Conservation (phyloP, 2,888 invertebrate species). For the Rhamnusium bicolor region DNA sequence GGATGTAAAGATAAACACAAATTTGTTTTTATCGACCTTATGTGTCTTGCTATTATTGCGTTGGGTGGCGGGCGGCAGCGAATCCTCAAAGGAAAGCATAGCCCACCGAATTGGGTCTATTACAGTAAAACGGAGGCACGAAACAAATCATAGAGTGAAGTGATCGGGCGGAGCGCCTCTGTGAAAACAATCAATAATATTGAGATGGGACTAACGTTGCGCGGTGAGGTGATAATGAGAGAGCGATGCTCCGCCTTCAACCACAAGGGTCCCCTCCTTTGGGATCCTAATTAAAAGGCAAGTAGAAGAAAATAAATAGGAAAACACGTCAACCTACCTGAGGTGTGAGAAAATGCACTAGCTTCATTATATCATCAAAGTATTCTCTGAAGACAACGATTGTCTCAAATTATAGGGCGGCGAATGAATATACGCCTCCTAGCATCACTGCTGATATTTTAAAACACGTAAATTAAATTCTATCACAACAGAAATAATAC, state of each 20-base stretch:
- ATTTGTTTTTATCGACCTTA: conserved; percentile 38
- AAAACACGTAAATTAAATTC: conserved; percentile 71
- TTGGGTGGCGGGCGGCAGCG: conserved; percentile 21
- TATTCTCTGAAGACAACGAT: conserved; percentile 71
- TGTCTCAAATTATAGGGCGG: conserved; percentile 72
- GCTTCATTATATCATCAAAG: conserved; percentile 73
- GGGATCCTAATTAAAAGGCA: conserved; percentile 63
- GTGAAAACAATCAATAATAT: conserved; percentile 74
- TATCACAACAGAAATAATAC: conserved; percentile 59
- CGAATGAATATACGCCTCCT: conserved; percentile 62
- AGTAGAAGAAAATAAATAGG: conserved; percentile 69
- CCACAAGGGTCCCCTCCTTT: conserved; percentile 36
- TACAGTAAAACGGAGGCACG: conserved; percentile 25
- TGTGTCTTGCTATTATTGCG: background rate
- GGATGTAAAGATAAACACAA: conserved; percentile 37
- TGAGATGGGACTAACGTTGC: conserved; percentile 67
- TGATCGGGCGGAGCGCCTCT: conserved; percentile 66
- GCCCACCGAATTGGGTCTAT: conserved; percentile 21
- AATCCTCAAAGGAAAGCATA: conserved; percentile 20
- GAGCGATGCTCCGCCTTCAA: conserved; percentile 48
- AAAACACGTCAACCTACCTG: conserved; percentile 68
- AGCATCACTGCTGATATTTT: conserved; percentile 63
- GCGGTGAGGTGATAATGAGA: conserved; percentile 56
- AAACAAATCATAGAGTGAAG: conserved; percentile 49
- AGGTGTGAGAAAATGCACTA: conserved; percentile 71